Evolutionary conservation across 2,888 invertebrate species (phyloP).

Genomic region (Chelonus formosanus): DNA sequence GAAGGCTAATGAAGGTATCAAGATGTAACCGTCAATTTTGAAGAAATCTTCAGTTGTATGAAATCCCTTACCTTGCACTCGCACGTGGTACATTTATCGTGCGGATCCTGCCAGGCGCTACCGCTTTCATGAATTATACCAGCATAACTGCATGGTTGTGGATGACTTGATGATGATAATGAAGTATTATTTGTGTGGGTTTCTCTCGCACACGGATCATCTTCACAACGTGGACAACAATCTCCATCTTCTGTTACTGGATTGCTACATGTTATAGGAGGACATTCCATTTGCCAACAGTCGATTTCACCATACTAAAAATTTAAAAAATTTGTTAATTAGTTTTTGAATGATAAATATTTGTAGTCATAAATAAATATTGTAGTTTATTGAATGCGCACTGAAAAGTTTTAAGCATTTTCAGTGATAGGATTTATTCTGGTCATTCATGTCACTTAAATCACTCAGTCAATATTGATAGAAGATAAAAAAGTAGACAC

Average conservation of each 20-base stretch:
- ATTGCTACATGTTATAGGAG: conserved; percentile 73
- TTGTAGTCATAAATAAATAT: too few species aligned
- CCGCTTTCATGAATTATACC: conserved; percentile 71
- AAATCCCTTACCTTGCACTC: conserved; percentile 77
- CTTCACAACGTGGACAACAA: conserved; percentile 78
- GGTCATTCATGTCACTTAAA: too few species aligned
- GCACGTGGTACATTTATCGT: conserved; percentile 76
- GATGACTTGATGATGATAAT: conserved; percentile 35
- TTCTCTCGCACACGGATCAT: conserved; percentile 69
- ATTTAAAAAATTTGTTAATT: conserved; percentile 1
- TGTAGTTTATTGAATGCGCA: too few species aligned
- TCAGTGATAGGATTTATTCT: too few species aligned
- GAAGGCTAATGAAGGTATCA: background rate
- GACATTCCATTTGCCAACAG: conserved; percentile 89
- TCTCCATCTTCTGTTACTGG: conserved; percentile 73
- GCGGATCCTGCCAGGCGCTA: conserved; percentile 70
- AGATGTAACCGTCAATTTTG: conserved; percentile 9
- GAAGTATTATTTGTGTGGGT: conserved; percentile 53
- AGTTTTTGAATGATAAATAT: background rate
- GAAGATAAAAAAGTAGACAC: conserved; percentile 48
- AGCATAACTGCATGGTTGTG: conserved; percentile 71
- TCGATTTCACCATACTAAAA: conserved; percentile 82
- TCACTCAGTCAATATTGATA: background rate
- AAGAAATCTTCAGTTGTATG: background rate
- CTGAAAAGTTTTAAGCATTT: too few species aligned